Evolutionary conservation across 2,797 vertebrate genomes (phyloP).

Genomic region (Squalus acanthias): DNA sequence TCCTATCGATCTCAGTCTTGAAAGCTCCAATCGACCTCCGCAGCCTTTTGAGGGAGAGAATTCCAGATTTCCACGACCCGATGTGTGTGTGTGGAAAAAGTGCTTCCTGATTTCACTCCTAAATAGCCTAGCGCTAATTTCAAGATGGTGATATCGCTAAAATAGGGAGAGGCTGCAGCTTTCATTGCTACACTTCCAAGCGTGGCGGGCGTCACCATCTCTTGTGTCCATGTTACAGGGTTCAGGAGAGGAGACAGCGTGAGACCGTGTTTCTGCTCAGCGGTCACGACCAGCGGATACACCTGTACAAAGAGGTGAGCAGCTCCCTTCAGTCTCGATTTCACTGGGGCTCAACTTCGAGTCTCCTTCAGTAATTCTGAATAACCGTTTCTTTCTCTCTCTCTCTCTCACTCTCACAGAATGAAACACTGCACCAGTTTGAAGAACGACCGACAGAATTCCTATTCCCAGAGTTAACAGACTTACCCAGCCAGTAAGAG

Average conservation of each 20-base stretch:
- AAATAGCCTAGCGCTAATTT: neutral
- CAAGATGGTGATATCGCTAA: neutral
- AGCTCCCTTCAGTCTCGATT: too few relatives aligned
- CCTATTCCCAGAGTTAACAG: constrained; percentile 77
- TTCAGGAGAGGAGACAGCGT: constrained; percentile 63
- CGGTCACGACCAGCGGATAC: constrained; percentile 79
- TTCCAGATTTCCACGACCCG: neutral
- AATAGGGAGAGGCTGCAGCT: neutral
- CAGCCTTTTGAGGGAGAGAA: neutral
- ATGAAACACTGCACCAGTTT: constrained; percentile 82
- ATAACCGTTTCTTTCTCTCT: constrained; percentile 8
- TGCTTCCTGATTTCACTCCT: neutral
- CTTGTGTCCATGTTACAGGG: constrained; percentile 49
- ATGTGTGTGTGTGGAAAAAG: too few relatives aligned
- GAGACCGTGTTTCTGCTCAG: constrained; percentile 85
- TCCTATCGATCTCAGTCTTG: neutral
- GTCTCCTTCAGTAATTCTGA: neutral
- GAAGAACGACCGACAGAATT: constrained; percentile 81
- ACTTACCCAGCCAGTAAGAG: constrained; percentile 77
- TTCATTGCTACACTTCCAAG: neutral
- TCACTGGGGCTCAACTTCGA: fast-evolving
- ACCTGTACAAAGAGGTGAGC: constrained; percentile 83
- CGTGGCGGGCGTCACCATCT: neutral
- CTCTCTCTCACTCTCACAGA: constrained; percentile 56
- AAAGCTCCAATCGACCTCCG: neutral